A percentile compares a stretch with the other conserved stretches of the same genome.
Conservation (phyloP, 2,797 vertebrate species). For the Catostomus latipinnis region DNA sequence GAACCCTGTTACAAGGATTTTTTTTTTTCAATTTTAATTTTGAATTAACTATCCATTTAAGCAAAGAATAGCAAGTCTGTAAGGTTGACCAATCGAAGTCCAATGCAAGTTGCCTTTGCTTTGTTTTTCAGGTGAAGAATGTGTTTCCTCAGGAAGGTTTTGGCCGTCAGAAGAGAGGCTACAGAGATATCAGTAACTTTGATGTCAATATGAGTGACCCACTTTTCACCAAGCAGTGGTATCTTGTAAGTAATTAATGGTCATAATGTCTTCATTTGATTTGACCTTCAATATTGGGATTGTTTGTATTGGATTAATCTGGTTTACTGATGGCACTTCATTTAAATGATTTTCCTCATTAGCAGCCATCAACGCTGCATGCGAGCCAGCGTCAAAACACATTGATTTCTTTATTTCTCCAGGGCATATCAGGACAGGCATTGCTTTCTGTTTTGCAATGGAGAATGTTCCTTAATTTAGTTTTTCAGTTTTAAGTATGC, state of each 20-base stretch:
- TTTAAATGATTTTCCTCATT: slow-evolving; percentile 62
- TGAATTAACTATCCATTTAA: too few relatives aligned
- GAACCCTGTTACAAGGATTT: too few relatives aligned
- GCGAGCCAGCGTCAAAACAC: neutral
- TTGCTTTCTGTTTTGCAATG: slow-evolving; percentile 58
- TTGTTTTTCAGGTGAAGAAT: slow-evolving; percentile 84
- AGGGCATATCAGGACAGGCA: slow-evolving; percentile 54
- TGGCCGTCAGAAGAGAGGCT: slow-evolving; percentile 91
- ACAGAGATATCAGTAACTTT: slow-evolving; percentile 91
- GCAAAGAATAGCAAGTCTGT: neutral
- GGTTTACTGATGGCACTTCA: slow-evolving; percentile 35
- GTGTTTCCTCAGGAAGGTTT: slow-evolving; percentile 92
- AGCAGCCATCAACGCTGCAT: slow-evolving; percentile 26
- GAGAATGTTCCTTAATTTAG: slow-evolving; percentile 59
- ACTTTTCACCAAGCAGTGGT: slow-evolving; percentile 98
- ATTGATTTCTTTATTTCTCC: slow-evolving; percentile 28
- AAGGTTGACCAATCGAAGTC: neutral
- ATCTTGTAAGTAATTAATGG: slow-evolving; percentile 88
- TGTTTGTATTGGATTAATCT: slow-evolving; percentile 47
- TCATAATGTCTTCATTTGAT: slow-evolving; percentile 54
- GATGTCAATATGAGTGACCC: slow-evolving; percentile 97
- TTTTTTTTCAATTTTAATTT: too few relatives aligned
- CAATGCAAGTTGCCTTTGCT: slow-evolving; percentile 15
- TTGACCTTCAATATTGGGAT: slow-evolving; percentile 69
- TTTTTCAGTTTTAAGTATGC: slow-evolving; percentile 59